A percentile compares a stretch with the other conserved stretches of the same genome.
Evolutionary conservation across 1,140 invertebrate species (phyloP).

Genomic region (Lerema accius): DNA sequence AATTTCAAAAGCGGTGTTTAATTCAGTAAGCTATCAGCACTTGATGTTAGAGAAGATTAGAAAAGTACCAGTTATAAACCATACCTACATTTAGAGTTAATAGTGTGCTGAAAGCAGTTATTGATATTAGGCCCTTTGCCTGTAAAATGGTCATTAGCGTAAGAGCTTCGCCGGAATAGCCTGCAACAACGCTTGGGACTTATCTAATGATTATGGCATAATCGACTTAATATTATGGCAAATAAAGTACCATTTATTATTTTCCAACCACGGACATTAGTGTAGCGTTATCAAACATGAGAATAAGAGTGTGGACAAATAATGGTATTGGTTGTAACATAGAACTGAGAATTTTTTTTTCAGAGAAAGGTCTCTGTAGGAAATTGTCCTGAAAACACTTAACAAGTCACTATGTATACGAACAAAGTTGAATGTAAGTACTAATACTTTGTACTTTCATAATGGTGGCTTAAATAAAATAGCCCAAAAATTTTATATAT

Average conservation of each 20-base stretch:
- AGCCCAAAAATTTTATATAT: no score
- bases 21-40: neutral
- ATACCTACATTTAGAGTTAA: neutral
- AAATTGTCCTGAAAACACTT: no score
- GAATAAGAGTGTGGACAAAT: no score
- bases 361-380: no score
- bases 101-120: neutral
- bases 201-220: slow-evolving; percentile 16
- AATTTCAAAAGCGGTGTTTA: no score
- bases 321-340: no score
- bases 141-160: slow-evolving; percentile 25
- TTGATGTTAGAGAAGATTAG: neutral
- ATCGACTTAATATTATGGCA: slow-evolving; percentile 22
- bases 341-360: no score
- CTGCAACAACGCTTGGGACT: slow-evolving; percentile 16
- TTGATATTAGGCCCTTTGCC: slow-evolving; percentile 3
- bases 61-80: neutral
- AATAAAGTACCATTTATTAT: slow-evolving; percentile 5
- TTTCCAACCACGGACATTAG: neutral
- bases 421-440: no score
- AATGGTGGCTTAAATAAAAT: no score
- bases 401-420: no score
- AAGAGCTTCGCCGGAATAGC: slow-evolving; percentile 18
- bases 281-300: neutral
- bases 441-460: no score